Evolutionary conservation across 37 sponge, comb jelly and placozoan species (phyloP), one percentile per base, ranked within the genome.

Genomic region (Ephydatia muelleri): DNA sequence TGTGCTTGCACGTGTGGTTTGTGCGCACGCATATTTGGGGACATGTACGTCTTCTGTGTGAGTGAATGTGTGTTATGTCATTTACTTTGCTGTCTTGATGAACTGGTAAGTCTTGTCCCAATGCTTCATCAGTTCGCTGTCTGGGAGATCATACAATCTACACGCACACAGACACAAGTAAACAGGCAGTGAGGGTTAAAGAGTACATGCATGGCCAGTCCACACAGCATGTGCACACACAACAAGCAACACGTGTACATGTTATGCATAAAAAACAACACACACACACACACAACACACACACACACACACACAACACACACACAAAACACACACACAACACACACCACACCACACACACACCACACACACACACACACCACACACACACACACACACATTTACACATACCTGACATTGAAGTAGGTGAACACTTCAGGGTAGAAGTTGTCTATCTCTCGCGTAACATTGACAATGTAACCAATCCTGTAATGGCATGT

Each of bases 401-500:
- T 14, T 6, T 22, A 1, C 32, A 38, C 83, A 65, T 65, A 95
- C 98, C 96, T 94, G 79, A 98, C 96, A 68, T 90, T 92, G 65
- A 88, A 82, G 83, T 98, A 98, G 29, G 84, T 88, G 79, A 98
- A 93, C 49, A 76, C 78, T 38, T 93, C 92, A 1, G 95, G 94
- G 76, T 95, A 98, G 80, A 96, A 98, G 86, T 98, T 98, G 90
- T 96, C 97, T 73, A 98, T 94, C 65, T 98, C 99, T 67, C 92
- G 83, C 31, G 97, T 94, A 43, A 97, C 81, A 68, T 98, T 98
- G 81, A 98, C 68, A 43, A 98, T 92, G 86, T 96, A 92, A 13
- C 87, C 90, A 32, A 98, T 76, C 32, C 97, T 97, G 67, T 73
- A 49, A 77, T 25, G 28, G 28, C 9, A 11, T 57, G 57, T 57